These are phyloP conservation scores for Melieria omissa DNA, from an alignment of 2,888 invertebrate species.

Conservation along the genomic window DNA sequence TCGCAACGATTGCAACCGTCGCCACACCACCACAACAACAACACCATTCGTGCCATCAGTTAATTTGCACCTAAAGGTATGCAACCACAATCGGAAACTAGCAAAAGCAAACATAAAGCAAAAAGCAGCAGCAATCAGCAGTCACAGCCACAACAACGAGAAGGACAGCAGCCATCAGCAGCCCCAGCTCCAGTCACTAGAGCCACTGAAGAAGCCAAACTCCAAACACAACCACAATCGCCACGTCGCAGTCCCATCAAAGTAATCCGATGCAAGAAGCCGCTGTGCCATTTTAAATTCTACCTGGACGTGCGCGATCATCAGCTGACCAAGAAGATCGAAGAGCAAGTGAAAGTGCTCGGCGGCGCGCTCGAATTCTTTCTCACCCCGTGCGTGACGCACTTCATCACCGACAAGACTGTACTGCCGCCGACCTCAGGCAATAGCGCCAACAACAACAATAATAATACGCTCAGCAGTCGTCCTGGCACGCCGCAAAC, in stretches of 20 bases:
- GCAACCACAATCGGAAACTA: slow-evolving; percentile 67
- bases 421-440: slow-evolving; percentile 27
- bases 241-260: slow-evolving; percentile 51
- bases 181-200: no score
- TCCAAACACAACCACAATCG: slow-evolving; percentile 30
- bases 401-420: slow-evolving; percentile 65
- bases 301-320: slow-evolving; percentile 82
- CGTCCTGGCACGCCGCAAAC: slow-evolving; percentile 54
- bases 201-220: slow-evolving; percentile 1
- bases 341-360: slow-evolving; percentile 76
- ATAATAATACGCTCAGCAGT: slow-evolving; percentile 42
- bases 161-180: slow-evolving; percentile 41
- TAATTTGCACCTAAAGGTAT: slow-evolving; percentile 66
- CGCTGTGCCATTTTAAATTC: slow-evolving; percentile 76
- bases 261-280: slow-evolving; percentile 69
- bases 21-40: slow-evolving; percentile 39
- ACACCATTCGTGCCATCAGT: slow-evolving; percentile 49
- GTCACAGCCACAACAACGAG: slow-evolving; percentile 46
- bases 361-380: slow-evolving; percentile 71
- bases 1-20: slow-evolving; percentile 27
- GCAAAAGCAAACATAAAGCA: slow-evolving; percentile 62
- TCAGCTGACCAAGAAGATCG: slow-evolving; percentile 73
- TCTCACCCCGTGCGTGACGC: slow-evolving; percentile 63
- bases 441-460: slow-evolving; percentile 38
- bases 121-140: slow-evolving; percentile 50